Conservation (phyloP, 2,113 vertebrate genomes). For the Pelecanus crispus region DNA sequence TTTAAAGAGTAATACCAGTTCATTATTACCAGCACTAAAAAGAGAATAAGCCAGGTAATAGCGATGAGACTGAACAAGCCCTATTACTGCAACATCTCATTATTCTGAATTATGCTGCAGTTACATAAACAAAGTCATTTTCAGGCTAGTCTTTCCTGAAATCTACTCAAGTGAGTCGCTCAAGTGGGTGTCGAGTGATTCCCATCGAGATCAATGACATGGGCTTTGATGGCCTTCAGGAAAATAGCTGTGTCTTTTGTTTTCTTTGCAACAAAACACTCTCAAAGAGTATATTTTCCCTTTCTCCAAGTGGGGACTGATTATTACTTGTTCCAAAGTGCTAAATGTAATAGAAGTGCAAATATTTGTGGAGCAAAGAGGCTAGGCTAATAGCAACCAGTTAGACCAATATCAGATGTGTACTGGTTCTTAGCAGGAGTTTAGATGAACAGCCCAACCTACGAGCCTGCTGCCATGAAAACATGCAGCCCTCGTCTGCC, state of each 20-base stretch:
- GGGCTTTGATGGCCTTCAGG: not conserved
- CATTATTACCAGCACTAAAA: not conserved
- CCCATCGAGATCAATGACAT: not conserved
- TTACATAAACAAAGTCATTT: not conserved
- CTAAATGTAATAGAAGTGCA: not conserved
- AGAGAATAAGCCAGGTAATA: not conserved
- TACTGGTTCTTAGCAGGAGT: not conserved
- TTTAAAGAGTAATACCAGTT: not conserved
- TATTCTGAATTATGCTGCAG: not conserved
- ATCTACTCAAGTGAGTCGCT: not conserved
- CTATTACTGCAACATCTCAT: not conserved
- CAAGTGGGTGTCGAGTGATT: not conserved
- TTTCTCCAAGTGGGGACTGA: not conserved
- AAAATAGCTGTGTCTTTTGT: not conserved
- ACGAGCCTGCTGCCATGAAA: not conserved
- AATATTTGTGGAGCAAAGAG: not conserved
- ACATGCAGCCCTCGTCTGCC: not conserved
- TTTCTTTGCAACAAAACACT: not conserved
- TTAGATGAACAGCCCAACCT: not conserved
- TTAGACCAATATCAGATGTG: not conserved
- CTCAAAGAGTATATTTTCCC: not conserved
- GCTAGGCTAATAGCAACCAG: not conserved
- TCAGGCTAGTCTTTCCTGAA: not conserved
- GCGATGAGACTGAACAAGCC: not conserved
- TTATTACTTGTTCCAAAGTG: not conserved